Evolutionary conservation across 1,140 invertebrate genomes (phyloP).

Genomic region (Drosophila nasuta): DNA sequence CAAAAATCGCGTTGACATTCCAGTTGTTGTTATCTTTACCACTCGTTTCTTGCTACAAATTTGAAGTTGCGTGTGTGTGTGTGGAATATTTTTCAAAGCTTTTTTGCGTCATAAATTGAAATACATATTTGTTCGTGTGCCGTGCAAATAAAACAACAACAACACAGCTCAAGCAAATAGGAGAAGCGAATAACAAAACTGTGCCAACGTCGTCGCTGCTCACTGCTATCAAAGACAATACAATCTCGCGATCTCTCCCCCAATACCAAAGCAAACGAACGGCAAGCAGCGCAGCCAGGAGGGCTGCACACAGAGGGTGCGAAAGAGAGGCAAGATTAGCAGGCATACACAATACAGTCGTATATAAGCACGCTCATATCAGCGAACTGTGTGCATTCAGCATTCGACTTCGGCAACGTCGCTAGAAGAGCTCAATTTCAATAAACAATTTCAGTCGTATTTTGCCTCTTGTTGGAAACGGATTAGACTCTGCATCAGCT

Average conservation of each 20-base stretch:
- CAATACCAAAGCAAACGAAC: conserved; percentile 21
- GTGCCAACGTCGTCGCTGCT: conserved; percentile 48
- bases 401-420: conserved; percentile 36
- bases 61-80: conserved; percentile 11
- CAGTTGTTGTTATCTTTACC: conserved; percentile 1
- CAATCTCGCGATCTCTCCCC: conserved; percentile 42
- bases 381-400: conserved; percentile 52
- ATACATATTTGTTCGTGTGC: conserved; percentile 50
- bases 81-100: conserved; percentile 68
- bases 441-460: conserved; percentile 54
- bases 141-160: conserved; percentile 25
- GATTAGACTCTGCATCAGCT: conserved; percentile 22
- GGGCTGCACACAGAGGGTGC: neutral
- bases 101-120: conserved; percentile 77
- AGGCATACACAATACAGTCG: conserved; percentile 3
- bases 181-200: conserved; percentile 42
- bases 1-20: conserved; percentile 51
- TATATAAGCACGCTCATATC: conserved; percentile 51
- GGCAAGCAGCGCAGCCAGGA: neutral
- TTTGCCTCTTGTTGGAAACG: conserved; percentile 52
- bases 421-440: conserved; percentile 35
- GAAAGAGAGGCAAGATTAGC: neutral
- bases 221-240: conserved; percentile 59
- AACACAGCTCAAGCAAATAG: conserved; percentile 10
- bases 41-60: conserved; percentile 1